Conservation (phyloP, 30 jellyfish, hydroid and myxozoan genomes). For the Pelagia noctiluca region DNA sequence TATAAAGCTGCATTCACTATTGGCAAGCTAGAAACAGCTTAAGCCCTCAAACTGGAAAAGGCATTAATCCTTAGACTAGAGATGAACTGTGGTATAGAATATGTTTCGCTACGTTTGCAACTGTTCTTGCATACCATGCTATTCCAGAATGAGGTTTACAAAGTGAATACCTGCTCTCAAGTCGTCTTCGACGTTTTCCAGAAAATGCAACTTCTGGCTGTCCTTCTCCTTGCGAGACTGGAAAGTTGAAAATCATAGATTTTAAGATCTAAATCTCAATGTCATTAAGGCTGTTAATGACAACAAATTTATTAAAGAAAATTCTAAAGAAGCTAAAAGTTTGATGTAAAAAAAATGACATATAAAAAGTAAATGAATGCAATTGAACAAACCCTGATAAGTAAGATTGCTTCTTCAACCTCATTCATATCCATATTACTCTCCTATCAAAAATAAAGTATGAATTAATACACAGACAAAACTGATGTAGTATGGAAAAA, state of each 20-base stretch:
- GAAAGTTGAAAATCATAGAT: background rate
- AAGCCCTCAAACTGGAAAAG: too few relatives aligned
- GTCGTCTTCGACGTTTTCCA: constrained; percentile 89
- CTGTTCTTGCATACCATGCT: too few relatives aligned
- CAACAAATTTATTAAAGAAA: too few relatives aligned
- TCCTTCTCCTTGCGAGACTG: constrained; percentile 88
- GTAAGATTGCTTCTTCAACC: constrained; percentile 86
- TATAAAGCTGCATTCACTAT: too few relatives aligned
- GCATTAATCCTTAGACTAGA: too few relatives aligned
- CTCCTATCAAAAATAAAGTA: constrained; percentile 54
- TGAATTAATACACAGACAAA: background rate
- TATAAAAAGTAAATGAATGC: background rate
- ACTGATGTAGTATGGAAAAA: background rate
- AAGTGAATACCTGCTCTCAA: constrained; percentile 77
- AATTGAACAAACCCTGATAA: constrained; percentile 65
- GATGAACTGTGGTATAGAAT: too few relatives aligned
- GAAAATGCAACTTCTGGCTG: constrained; percentile 80
- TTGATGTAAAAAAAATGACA: background rate
- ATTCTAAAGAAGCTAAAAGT: background rate
- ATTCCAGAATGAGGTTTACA: too few relatives aligned
- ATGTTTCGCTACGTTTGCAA: too few relatives aligned
- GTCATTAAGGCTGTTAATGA: too few relatives aligned
- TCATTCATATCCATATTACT: constrained; percentile 84
- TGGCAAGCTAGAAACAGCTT: too few relatives aligned
- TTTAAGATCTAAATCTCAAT: too few relatives aligned